These are phyloP conservation scores for Anseranas semipalmata DNA, from an alignment of 2,113 vertebrate species.

Conservation along the genomic window DNA sequence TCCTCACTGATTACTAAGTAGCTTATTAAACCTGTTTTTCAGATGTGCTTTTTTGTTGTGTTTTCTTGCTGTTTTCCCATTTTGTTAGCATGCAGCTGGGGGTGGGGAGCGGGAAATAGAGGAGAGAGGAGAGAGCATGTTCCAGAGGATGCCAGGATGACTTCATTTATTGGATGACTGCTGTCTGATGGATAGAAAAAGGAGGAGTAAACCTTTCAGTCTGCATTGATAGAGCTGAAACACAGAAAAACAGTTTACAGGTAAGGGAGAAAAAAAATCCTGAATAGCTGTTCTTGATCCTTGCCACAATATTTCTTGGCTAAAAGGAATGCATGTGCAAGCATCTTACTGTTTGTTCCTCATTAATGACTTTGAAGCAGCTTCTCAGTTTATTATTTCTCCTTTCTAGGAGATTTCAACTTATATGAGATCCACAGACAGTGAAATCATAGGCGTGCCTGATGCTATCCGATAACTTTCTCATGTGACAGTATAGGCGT, in stretches of 20 bases:
- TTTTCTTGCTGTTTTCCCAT: constrained; percentile 33
- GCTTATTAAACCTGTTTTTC: constrained; percentile 33
- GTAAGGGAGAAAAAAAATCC: constrained; percentile 63
- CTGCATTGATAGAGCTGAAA: constrained; percentile 71
- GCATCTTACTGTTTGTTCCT: constrained; percentile 34
- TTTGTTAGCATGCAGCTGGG: constrained; percentile 64
- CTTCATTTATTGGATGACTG: constrained; percentile 79
- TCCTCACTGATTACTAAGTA: constrained; percentile 24
- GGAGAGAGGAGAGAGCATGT: constrained; percentile 69
- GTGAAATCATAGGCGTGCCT: constrained; percentile 78
- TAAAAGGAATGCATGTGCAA: constrained; percentile 25
- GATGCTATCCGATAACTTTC: constrained; percentile 76
- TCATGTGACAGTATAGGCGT: constrained; percentile 76
- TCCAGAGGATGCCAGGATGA: constrained; percentile 74
- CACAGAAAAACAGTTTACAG: constrained; percentile 73
- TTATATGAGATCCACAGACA: constrained; percentile 83
- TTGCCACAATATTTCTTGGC: neutral
- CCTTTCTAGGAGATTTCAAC: constrained; percentile 61
- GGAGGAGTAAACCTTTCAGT: constrained; percentile 74
- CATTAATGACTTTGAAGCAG: constrained; percentile 41
- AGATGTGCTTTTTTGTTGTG: constrained; percentile 1
- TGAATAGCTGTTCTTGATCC: constrained; percentile 13
- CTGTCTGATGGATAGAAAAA: constrained; percentile 67
- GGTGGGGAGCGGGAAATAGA: constrained; percentile 67
- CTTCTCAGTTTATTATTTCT: constrained; percentile 53